Percentiles rank a stretch among this genome's conserved stretches.
These are phyloP conservation scores for Hiodon alosoides DNA, from an alignment of 2,113 vertebrate genomes.

Conservation along the genomic window DNA sequence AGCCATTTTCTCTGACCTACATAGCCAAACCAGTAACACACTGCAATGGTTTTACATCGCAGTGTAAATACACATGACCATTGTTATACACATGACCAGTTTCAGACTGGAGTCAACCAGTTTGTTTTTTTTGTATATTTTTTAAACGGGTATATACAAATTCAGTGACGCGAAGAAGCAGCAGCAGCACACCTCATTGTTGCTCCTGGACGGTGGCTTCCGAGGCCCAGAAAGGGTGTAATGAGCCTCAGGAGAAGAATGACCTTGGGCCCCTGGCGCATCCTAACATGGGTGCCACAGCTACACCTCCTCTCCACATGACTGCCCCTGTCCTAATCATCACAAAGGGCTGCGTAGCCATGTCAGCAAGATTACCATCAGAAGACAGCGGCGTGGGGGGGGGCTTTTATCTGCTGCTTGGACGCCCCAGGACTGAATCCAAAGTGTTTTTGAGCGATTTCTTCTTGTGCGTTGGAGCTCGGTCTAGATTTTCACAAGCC, in stretches of 20 bases:
- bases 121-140: neutral
- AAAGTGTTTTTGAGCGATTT: neutral
- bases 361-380: constrained; percentile 20
- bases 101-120: neutral
- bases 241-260: neutral
- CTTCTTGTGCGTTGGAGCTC: too few relatives aligned
- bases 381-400: neutral
- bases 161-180: too few relatives aligned
- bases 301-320: neutral
- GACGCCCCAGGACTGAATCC: neutral
- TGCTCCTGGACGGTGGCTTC: too few relatives aligned
- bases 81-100: neutral
- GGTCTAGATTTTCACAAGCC: neutral
- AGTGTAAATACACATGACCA: neutral
- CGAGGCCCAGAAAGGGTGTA: too few relatives aligned
- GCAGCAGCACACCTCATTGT: too few relatives aligned
- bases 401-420: neutral
- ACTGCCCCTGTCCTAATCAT: neutral
- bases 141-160: too few relatives aligned
- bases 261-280: neutral
- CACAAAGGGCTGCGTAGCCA: neutral
- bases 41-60: neutral
- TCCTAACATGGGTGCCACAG: neutral
- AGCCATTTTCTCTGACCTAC: neutral
- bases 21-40: neutral